phyloP scores from a whole-genome alignment of 2,888 invertebrate species.

The Drosophila meridiana region DNA sequence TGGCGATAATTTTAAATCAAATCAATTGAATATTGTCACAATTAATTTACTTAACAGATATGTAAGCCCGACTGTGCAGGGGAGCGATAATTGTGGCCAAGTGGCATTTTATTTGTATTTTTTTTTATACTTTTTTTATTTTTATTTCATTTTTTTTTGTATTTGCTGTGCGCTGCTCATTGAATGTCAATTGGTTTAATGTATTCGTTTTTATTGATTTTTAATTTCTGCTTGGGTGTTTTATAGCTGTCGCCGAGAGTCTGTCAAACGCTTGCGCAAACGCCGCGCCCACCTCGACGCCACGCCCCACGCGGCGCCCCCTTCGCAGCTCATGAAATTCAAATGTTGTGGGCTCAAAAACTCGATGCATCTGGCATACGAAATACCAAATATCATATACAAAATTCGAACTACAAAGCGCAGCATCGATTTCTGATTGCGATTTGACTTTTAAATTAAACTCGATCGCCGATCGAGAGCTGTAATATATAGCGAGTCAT shows the following conservation, averaged over 20 bases:
- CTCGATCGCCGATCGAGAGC: slow-evolving; percentile 15
- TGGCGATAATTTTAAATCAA: slow-evolving; percentile 80
- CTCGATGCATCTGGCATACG: slow-evolving; percentile 50
- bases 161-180: slow-evolving; percentile 17
- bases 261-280: slow-evolving; percentile 50
- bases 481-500: slow-evolving; percentile 17
- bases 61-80: slow-evolving; percentile 54
- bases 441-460: slow-evolving; percentile 56
- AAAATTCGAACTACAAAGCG: slow-evolving; percentile 28
- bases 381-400: slow-evolving; percentile 28
- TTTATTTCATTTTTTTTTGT: not conserved
- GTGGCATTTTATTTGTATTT: slow-evolving; percentile 25
- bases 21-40: slow-evolving; percentile 84
- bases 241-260: slow-evolving; percentile 61
- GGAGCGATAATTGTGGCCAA: slow-evolving; percentile 45
- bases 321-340: slow-evolving; percentile 57
- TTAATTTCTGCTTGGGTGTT: slow-evolving; percentile 70
- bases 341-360: slow-evolving; percentile 46
- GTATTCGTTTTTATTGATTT: slow-evolving; percentile 74
- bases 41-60: slow-evolving; percentile 83
- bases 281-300: slow-evolving; percentile 30
- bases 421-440: slow-evolving; percentile 20
- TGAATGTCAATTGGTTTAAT: slow-evolving; percentile 68
- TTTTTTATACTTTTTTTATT: not conserved
- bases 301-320: not conserved